Evolutionary conservation across 30 jellyfish, hydroid and myxozoan species (phyloP), one percentile per base, ranked within the genome.

Genomic region (Aurelia aurita complex sp. Pacific): DNA sequence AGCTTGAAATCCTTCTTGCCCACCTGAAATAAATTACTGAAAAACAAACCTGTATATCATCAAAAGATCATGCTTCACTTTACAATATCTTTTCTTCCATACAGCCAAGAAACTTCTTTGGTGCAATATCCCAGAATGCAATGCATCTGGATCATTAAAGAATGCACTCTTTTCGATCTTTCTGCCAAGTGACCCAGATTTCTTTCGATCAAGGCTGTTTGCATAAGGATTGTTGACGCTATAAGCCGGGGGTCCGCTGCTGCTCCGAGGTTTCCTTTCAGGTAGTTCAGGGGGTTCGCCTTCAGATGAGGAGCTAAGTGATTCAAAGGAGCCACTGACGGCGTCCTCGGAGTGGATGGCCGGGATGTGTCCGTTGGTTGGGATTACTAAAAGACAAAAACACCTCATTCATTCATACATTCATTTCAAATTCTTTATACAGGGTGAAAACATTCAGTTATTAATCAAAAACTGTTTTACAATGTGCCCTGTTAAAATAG

Each of bases 11-110:
- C 29, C 29, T 23, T 23, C 29, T 23, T 23, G 29, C 29, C 29
- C 29, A 23, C 29, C 29, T 23, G 29, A 40, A 40, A 40, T 40
- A 40, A 40, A 40, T 6, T 9, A 40, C 4, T 0, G 6, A 40
- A 40, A 40, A 40, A 40, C 52, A 40, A 40, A 90, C 99, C 97
- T 85, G 85, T 53, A 90, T 32, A 97, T 90, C 42, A 85, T 7
- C 16, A 95, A 68, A 19, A 67, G 19, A 35, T 82, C 97, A 64
- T 89, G 93, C 67, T 86, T 95, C 9, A 90, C 96, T 83, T 95
- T 95, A 81, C 99, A 95, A 74, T 84, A 95, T 65, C 99, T 81
- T 74, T 90, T 89, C 54, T 90, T 97, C 99, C 99, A 90, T 29
- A 95, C 98, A 36, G 99, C 98, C 60, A 89, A 83, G 70, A 95